These are phyloP conservation scores for Pangasius djambal DNA, from an alignment of 2,797 vertebrate genomes.

Conservation along the genomic window DNA sequence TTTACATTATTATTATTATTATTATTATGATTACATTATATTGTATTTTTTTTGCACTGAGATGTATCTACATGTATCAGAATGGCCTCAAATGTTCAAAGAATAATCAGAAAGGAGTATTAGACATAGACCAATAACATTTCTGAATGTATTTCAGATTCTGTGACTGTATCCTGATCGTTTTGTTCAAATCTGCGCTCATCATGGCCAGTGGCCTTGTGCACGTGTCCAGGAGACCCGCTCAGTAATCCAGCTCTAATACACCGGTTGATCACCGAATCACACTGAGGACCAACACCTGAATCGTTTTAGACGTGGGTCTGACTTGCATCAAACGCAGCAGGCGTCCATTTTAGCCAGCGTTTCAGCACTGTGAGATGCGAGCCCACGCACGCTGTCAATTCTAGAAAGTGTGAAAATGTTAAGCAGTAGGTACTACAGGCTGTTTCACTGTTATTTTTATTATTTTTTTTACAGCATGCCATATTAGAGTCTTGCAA, in stretches of 20 bases:
- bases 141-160: background rate
- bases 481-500: background rate
- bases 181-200: background rate
- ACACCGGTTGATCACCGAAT: background rate
- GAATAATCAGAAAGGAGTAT: background rate
- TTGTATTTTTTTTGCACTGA: background rate
- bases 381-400: background rate
- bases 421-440: background rate
- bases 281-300: background rate
- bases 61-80: background rate
- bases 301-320: background rate
- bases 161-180: background rate
- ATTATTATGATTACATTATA: background rate
- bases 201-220: background rate
- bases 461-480: background rate
- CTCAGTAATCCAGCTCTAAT: background rate
- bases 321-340: background rate
- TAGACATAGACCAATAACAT: background rate
- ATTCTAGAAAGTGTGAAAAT: background rate
- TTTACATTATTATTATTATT: background rate
- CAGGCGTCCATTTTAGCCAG: background rate
- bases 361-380: background rate
- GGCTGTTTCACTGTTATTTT: background rate
- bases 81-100: background rate
- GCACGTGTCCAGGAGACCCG: background rate